Evolutionary conservation across 2,888 invertebrate species (phyloP).

Genomic region (Bruchidius siliquastri): DNA sequence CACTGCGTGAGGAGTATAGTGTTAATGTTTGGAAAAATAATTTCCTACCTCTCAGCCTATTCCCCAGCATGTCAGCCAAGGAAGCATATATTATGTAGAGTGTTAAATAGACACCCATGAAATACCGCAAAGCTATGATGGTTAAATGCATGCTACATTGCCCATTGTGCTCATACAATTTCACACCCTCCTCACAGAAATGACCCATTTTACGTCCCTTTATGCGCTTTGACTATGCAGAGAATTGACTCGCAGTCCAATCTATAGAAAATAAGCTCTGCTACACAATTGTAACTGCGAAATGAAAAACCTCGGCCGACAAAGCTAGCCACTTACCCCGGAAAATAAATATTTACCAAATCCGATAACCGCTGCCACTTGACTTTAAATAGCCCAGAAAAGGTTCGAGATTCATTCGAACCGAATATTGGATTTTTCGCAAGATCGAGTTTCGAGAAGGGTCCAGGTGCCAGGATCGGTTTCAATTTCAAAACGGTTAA

Average conservation of each 20-base stretch:
- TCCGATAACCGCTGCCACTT: slow-evolving; percentile 18
- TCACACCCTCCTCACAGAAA: neutral
- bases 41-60: no score
- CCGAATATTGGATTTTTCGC: neutral
- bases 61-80: no score
- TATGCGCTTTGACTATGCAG: neutral
- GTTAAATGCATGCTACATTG: neutral
- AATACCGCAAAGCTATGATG: neutral
- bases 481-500: slow-evolving; percentile 24
- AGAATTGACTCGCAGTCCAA: neutral
- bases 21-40: no score
- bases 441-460: neutral
- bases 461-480: slow-evolving; percentile 12
- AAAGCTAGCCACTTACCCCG: slow-evolving; percentile 15
- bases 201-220: neutral
- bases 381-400: slow-evolving; percentile 20
- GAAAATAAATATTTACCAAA: slow-evolving; percentile 24
- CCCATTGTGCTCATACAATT: neutral
- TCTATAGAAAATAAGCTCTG: neutral
- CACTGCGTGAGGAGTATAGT: no score
- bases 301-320: slow-evolving; percentile 7
- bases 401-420: neutral
- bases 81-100: no score
- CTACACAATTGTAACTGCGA: neutral
- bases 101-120: neutral